These are phyloP conservation scores for Poeciliopsis retropinna DNA, from an alignment of 2,113 vertebrate genomes.

Conservation along the genomic window DNA sequence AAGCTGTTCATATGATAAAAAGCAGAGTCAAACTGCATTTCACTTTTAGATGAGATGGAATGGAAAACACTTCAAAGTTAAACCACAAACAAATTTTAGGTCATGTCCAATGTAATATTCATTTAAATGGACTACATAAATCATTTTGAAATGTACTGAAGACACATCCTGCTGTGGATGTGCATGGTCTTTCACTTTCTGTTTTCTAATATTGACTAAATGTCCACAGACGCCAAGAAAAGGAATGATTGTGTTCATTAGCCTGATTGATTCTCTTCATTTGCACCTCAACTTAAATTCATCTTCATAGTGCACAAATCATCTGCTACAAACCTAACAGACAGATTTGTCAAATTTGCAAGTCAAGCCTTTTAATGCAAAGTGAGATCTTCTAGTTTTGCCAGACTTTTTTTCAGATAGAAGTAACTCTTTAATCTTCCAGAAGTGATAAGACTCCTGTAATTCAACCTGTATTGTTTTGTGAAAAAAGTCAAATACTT, in stretches of 20 bases:
- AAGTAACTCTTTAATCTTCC: slow-evolving; percentile 20
- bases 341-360: slow-evolving; percentile 36
- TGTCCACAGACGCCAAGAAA: neutral
- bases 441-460: slow-evolving; percentile 15
- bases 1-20: slow-evolving; percentile 25
- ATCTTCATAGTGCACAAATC: slow-evolving; percentile 31
- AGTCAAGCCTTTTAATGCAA: slow-evolving; percentile 20
- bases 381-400: slow-evolving; percentile 28
- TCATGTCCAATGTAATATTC: slow-evolving; percentile 5
- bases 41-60: neutral
- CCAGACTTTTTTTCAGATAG: neutral
- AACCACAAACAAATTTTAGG: slow-evolving; percentile 23
- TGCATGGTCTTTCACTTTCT: slow-evolving; percentile 1
- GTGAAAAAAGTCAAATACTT: slow-evolving; percentile 23
- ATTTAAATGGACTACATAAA: neutral
- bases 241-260: slow-evolving; percentile 26
- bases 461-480: slow-evolving; percentile 4
- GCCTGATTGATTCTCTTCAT: slow-evolving; percentile 9
- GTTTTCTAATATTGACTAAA: slow-evolving; percentile 12
- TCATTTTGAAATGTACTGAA: neutral
- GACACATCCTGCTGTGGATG: neutral
- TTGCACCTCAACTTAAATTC: slow-evolving; percentile 21
- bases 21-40: slow-evolving; percentile 39
- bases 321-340: slow-evolving; percentile 9
- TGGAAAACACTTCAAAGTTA: neutral